Conservation (phyloP, 2,113 vertebrate genomes). For the Dasyornis broadbenti region DNA sequence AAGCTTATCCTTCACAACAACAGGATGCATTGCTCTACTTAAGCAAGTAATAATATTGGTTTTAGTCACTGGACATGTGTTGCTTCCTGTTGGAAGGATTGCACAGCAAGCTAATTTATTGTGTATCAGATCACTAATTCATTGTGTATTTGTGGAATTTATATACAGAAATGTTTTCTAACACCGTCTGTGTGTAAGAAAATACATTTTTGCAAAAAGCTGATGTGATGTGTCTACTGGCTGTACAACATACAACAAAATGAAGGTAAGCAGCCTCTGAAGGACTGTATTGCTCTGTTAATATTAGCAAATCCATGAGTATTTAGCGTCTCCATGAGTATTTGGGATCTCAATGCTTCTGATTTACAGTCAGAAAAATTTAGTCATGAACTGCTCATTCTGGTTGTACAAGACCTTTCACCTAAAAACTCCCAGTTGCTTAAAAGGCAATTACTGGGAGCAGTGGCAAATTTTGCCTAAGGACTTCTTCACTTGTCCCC, state of each 20-base stretch:
- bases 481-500: neutral
- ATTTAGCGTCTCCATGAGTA: neutral
- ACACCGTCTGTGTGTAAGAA: neutral
- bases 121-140: neutral
- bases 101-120: neutral
- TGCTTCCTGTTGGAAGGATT: neutral
- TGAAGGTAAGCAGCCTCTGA: neutral
- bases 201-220: neutral
- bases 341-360: neutral
- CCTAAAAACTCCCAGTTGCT: neutral
- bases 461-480: neutral
- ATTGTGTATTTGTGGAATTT: neutral
- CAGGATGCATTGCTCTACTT: slow-evolving; percentile 21
- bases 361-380: neutral
- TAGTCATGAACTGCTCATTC: neutral
- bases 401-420: slow-evolving; percentile 22
- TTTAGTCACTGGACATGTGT: neutral
- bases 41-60: slow-evolving; percentile 19
- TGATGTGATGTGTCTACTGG: neutral
- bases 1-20: slow-evolving; percentile 3
- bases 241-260: neutral
- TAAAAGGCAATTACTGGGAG: slow-evolving; percentile 21
- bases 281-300: neutral
- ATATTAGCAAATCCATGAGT: neutral
- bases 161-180: slow-evolving; percentile 2